phyloP scores from a whole-genome alignment of 2,797 vertebrate species.

The Phoeniculus purpureus region DNA sequence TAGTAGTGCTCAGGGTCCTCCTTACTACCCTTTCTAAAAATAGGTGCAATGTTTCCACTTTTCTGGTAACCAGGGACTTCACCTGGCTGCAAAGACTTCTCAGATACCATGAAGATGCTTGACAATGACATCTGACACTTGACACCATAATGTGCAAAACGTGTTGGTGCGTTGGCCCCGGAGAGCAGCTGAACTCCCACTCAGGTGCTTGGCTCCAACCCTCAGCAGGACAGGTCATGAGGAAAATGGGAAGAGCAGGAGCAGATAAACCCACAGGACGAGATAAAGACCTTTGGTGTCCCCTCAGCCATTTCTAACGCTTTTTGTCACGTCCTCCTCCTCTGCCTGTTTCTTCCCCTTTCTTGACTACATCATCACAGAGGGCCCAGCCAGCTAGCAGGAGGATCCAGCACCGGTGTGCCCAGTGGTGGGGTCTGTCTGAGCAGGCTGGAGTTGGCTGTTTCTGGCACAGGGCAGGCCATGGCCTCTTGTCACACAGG shows the following conservation, averaged over 20 bases:
- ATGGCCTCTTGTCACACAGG: not conserved
- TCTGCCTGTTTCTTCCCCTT: not conserved
- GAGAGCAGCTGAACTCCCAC: not conserved
- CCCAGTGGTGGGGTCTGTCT: not conserved
- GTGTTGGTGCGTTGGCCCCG: not conserved
- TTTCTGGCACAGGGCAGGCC: not conserved
- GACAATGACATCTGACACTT: not conserved
- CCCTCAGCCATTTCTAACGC: not conserved
- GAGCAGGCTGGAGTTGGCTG: not conserved
- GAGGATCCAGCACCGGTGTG: not conserved
- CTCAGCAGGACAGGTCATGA: fast-evolving
- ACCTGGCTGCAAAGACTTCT: too few relatives aligned
- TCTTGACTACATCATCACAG: not conserved
- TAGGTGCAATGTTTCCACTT: too few relatives aligned
- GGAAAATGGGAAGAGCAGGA: not conserved
- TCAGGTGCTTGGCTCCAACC: fast-evolving
- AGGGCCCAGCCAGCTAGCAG: not conserved
- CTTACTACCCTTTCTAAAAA: too few relatives aligned
- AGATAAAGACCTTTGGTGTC: not conserved
- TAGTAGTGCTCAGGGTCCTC: too few relatives aligned
- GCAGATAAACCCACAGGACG: not conserved
- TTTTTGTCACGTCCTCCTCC: not conserved
- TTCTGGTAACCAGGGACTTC: too few relatives aligned
- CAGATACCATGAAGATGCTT: too few relatives aligned
- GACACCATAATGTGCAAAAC: not conserved